Base-by-base conservation (phyloP, 2,888 invertebrate species). In the Apantesis nais region DNA sequence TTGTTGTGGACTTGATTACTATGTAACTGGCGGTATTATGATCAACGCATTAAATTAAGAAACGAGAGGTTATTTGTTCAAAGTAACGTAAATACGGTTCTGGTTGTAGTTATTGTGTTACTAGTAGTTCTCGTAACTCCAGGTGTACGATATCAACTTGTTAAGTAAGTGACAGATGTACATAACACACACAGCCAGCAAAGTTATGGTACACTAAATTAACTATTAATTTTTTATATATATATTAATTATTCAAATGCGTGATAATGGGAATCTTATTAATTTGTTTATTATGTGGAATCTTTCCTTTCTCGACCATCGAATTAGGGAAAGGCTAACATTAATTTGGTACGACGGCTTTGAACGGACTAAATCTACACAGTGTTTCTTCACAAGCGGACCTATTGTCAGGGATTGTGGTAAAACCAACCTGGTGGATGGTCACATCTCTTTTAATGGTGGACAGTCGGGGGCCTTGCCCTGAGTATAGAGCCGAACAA, bases 1-100 rank as follows among this genome's bases (percentile, higher is more conserved):
- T 63, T 71, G 63, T 52, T 37, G 72, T 9, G 66, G n/a, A 34
- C 73, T 74, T 52, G 66, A 66, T 66, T 70, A 58, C n/a, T n/a
- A 25, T 72, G 70, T 73, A 71, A 68, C 69, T 58, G 58, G 52
- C 29, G 34, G 44, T 44, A 11, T 1, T 29, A 9, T 31, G 11
- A 14, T 64, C n/a, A 8, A 52, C 7, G 14, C 34, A 48, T 34
- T 8, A 48, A 52, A 52, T 48, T n/a, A 31, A 34, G 1, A 14
- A 52, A 22, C 11, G n/a, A 52, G 22, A 25, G n/a, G 11, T 55
- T 2, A 3, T 25, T 29, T 4, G 14, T 55, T 55, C 4, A 11
- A 58, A 58, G 58, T 29, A 58, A 29, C 29, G 14, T 16, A 29
- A 44, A 16, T 29, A 5, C 3, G 12, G 9, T 25, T 55, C 25